Base-by-base conservation (phyloP, 92 coral and sea anemone species). In the Epizoanthus scotinus region DNA sequence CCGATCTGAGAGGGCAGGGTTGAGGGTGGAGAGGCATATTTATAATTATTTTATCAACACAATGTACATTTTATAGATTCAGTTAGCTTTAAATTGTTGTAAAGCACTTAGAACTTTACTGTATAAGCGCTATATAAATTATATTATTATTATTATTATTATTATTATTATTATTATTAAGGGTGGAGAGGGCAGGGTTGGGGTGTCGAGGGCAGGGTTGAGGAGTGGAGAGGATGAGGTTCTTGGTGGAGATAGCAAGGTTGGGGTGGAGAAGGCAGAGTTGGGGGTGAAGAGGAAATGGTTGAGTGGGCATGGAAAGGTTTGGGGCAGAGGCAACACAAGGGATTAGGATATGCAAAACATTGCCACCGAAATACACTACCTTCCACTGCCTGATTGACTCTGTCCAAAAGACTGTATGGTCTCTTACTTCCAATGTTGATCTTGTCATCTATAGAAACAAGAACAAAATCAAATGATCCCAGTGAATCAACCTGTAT, bases 361-460 rank as follows among this genome's bases (percentile, higher is more conserved):
- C 20, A 9, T 50, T 17, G 52, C 44, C 49, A 74, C 34, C 14
- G 19, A 15, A 6, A 40, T 3, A 14, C 69, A 85, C 9, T 2
- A 91, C 94, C 92, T 79, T 91, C 90, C 22, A 91, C 89, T 71
- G 87, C 88, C 63, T 91, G 90, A 57, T 72, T 86, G 9, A 91
- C 79, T 83, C 83, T 91, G 78, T 91, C 98, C 31, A 94, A 66
- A 81, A 92, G 78, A 49, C 95, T 84, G 57, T 73, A 77, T 3
- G 93, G 52, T 73, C 95, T 82, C 84, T 94, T 94, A 6, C 89
- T 81, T 22, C 82, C 69, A 58, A 21, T 68, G 3, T 63, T 82
- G 6, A 63, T 82, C 53, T 82, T 63, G 22, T 71, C 90, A 78
- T 71, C 98, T 86, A 38, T 2, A 68, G 68, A 75, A 20, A 20